Evolutionary conservation across 2,797 vertebrate species (phyloP), one percentile per base, ranked within the genome.

Genomic region (Telmatherina bonti): DNA sequence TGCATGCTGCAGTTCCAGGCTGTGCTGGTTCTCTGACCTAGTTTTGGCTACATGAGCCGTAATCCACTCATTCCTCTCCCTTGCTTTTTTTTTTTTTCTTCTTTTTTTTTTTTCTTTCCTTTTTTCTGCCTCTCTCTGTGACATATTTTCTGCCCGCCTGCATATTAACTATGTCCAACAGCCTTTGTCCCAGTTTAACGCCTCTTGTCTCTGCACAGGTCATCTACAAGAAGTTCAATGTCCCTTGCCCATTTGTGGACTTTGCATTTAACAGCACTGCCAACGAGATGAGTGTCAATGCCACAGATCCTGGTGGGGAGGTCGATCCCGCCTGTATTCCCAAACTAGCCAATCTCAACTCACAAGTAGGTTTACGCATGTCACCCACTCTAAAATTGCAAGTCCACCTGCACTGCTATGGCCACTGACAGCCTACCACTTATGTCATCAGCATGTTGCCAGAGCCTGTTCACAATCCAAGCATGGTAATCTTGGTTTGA

Each of bases 211-310:
- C 67, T 82, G 20, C 54, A 11, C 87, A 99, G 98, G 97, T 99
- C 65, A 99, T 98, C 88, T 99, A 99, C 85, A 99, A 99, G 91
- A 99, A 96, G 92, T 99, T 99, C 84, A 96, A 96, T 22, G 69
- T 95, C 64, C 92, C 95, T 1, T 99, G 98, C 85, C 97, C 97
- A 0, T 95, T 98, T 70, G 70, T 60, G 0, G 92, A 93, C 75
- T 92, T 74, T 60, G 0, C 77, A 0, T 55, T 81, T 1, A 91
- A 93, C 15, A 33, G 20, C 65, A 91, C 86, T 33, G 60, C 70
- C 64, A 24, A 56, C 64, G 94, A 4, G 8, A 60, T 87, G 51
- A 94, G 93, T 67, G 33, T 87, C 74, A 97, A 64, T 38, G 53
- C 84, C 8, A 82, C 88, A 27, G 93, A 94, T 70, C 88, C 91